Percentiles rank a stretch among this genome's conserved stretches.
phyloP scores from a whole-genome alignment of 2,888 invertebrate species.

The Metalampra italica region DNA sequence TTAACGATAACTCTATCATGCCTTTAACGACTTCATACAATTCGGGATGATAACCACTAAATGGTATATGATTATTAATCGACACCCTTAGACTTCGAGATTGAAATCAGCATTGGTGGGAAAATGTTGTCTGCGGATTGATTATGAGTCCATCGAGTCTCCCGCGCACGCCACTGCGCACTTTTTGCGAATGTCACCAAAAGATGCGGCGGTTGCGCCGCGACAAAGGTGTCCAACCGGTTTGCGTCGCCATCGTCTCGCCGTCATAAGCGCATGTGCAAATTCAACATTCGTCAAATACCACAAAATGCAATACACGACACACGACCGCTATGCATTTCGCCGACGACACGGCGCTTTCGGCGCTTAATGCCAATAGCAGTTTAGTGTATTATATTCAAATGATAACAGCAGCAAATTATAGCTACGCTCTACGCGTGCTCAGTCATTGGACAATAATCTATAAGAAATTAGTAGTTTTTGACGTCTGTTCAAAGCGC shows the following conservation, averaged over 20 bases:
- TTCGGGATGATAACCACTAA: neutral
- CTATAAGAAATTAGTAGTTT: too few relatives aligned
- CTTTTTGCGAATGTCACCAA: conserved; percentile 76
- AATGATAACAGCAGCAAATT: too few relatives aligned
- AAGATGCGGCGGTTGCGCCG: conserved; percentile 54
- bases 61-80: neutral
- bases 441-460: too few relatives aligned
- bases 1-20: too few relatives aligned
- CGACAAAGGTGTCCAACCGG: conserved; percentile 73
- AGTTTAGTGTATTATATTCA: too few relatives aligned
- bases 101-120: neutral
- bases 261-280: conserved; percentile 71
- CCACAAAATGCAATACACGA: conserved; percentile 51
- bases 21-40: too few relatives aligned
- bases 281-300: conserved; percentile 73
- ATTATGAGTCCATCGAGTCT: conserved; percentile 55
- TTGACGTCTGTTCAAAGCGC: too few relatives aligned
- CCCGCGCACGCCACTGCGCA: conserved; percentile 60
- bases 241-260: conserved; percentile 61
- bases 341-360: conserved; percentile 10
- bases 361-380: neutral
- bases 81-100: neutral
- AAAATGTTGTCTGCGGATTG: conserved; percentile 32
- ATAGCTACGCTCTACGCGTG: too few relatives aligned
- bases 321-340: conserved; percentile 28